Conservation (phyloP, 2,888 invertebrate species). For the Eristalis pertinax region DNA sequence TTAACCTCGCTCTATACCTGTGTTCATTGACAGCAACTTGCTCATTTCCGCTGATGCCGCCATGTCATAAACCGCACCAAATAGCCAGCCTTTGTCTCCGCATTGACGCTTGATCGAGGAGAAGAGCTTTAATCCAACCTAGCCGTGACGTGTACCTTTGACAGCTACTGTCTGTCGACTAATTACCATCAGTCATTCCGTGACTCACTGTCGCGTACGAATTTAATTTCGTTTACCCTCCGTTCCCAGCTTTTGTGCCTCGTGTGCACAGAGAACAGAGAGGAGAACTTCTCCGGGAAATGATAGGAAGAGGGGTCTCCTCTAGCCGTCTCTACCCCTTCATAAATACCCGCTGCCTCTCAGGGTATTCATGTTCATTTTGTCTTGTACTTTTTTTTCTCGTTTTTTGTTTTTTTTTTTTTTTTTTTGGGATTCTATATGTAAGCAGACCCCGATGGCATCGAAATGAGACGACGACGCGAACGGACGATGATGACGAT, state of each 20-base stretch:
- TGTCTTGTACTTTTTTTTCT: neutral
- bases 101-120: too few species aligned
- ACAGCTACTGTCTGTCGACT: neutral
- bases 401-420: neutral
- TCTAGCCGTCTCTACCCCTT: constrained; percentile 1
- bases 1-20: too few species aligned
- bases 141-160: neutral
- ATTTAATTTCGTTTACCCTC: constrained; percentile 16
- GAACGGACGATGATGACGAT: neutral
- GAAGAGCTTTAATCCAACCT: too few species aligned
- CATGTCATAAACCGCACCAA: too few species aligned
- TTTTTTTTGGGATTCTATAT: neutral
- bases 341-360: too few species aligned
- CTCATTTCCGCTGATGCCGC: too few species aligned
- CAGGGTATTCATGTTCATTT: neutral
- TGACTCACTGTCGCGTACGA: constrained; percentile 40
- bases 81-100: too few species aligned
- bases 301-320: constrained; percentile 29
- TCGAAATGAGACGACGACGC: neutral
- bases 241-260: neutral
- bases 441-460: constrained; percentile 4
- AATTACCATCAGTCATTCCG: neutral
- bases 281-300: constrained; percentile 23
- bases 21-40: too few species aligned
- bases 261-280: neutral